These are phyloP conservation scores for Onychomys arenicola DNA, from an alignment of 2,797 vertebrate species.

Conservation along the genomic window DNA sequence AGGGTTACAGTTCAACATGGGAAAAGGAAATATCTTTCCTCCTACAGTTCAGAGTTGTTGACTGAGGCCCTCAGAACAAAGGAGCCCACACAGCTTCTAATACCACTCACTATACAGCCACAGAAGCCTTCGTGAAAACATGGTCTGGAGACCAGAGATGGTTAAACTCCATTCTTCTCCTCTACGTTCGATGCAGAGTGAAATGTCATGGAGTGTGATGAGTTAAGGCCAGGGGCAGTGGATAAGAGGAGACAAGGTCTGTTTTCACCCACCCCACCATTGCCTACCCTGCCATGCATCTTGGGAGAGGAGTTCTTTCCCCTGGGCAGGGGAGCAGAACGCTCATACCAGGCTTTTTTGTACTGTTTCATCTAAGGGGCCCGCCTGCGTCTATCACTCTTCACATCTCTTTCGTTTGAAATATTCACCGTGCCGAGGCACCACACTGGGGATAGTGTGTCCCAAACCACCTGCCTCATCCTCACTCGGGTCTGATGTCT, in stretches of 20 bases:
- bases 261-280: neutral
- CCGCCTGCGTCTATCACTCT: neutral
- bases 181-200: neutral
- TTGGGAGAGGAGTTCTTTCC: neutral
- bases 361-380: neutral
- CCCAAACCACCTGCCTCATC: neutral
- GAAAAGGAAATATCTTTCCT: neutral
- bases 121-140: neutral
- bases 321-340: fast-evolving
- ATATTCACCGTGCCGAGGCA: neutral
- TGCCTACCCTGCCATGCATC: neutral
- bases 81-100: neutral
- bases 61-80: neutral
- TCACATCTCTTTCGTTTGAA: neutral
- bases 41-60: neutral
- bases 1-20: too few species aligned
- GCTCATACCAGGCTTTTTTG: neutral
- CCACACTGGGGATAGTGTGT: too few species aligned
- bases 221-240: neutral
- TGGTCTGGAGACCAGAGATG: neutral
- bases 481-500: neutral
- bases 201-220: neutral
- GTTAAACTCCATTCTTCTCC: too few species aligned
- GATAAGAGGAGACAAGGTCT: too few species aligned
- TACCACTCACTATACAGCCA: neutral